phyloP scores from a whole-genome alignment of 2,113 vertebrate species.

The Crotophaga sulcirostris region DNA sequence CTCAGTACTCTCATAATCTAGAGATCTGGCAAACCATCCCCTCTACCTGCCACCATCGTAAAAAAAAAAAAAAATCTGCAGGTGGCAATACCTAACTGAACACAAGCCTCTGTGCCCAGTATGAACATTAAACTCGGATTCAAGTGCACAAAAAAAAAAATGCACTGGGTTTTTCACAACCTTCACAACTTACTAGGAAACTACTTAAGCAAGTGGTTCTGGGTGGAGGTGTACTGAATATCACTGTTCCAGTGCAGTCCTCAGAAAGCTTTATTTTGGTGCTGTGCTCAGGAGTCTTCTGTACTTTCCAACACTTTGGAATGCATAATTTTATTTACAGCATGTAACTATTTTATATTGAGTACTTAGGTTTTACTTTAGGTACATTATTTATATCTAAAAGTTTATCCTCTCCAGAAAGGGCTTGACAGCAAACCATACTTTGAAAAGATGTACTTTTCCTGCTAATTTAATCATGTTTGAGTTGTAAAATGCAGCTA shows the following conservation, averaged over 20 bases:
- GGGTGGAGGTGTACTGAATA: neutral
- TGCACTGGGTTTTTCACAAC: neutral
- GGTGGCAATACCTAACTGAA: neutral
- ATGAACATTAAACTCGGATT: neutral
- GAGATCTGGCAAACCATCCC: rapidly evolving
- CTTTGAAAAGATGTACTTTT: neutral
- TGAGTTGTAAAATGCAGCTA: neutral
- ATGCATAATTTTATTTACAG: neutral
- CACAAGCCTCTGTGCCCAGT: neutral
- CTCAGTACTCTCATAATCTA: neutral
- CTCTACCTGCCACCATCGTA: neutral
- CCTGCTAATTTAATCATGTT: neutral
- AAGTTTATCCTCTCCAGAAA: neutral
- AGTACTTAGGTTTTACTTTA: neutral
- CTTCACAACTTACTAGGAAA: slow-evolving; percentile 20
- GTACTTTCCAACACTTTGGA: neutral
- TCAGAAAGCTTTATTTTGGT: neutral
- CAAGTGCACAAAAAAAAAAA: neutral
- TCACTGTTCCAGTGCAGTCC: neutral
- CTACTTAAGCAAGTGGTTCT: neutral
- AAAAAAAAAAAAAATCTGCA: neutral
- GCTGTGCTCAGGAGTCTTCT: neutral
- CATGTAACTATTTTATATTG: neutral
- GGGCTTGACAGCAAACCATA: neutral
- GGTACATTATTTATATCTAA: neutral